A percentile compares a stretch with the other conserved stretches of the same genome.
Conservation (phyloP, 2,113 vertebrate genomes). For the Acrocephalus arundinaceus region DNA sequence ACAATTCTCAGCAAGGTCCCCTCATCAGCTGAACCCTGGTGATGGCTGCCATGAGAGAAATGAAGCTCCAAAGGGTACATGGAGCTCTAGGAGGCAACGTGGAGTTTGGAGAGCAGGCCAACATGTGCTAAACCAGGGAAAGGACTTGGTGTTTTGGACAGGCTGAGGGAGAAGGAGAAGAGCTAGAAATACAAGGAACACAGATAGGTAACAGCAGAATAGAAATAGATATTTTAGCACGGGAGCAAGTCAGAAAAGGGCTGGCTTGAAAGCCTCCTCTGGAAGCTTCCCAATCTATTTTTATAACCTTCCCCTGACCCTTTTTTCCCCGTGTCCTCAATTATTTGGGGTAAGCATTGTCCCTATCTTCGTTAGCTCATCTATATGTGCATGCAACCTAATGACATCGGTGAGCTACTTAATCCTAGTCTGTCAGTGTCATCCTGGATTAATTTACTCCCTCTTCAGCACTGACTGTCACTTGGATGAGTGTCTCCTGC, state of each 20-base stretch:
- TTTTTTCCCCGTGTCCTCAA: slow-evolving; percentile 28
- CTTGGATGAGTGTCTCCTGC: slow-evolving; percentile 23
- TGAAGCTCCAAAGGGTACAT: not conserved
- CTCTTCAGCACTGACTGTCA: slow-evolving; percentile 44
- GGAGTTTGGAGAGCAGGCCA: not conserved
- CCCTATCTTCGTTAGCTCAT: slow-evolving; percentile 51
- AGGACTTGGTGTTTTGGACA: not conserved
- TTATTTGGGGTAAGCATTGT: slow-evolving; percentile 65
- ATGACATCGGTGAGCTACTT: slow-evolving; percentile 65
- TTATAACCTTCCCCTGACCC: slow-evolving; percentile 45
- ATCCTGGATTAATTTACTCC: slow-evolving; percentile 61
- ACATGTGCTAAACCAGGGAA: not conserved
- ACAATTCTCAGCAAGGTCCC: not conserved
- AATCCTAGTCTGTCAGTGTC: slow-evolving; percentile 67
- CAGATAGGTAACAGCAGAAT: not conserved
- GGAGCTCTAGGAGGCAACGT: not conserved
- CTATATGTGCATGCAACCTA: slow-evolving; percentile 50
- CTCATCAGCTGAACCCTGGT: not conserved
- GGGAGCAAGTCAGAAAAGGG: not conserved
- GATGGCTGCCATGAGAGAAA: not conserved
- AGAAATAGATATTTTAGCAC: not conserved
- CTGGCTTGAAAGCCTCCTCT: not conserved
- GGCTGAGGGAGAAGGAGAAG: not conserved
- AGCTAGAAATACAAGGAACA: not conserved
- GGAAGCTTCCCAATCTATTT: slow-evolving; percentile 33